Conservation (phyloP, 2,113 vertebrate species). For the Chinchilla lanigera region DNA sequence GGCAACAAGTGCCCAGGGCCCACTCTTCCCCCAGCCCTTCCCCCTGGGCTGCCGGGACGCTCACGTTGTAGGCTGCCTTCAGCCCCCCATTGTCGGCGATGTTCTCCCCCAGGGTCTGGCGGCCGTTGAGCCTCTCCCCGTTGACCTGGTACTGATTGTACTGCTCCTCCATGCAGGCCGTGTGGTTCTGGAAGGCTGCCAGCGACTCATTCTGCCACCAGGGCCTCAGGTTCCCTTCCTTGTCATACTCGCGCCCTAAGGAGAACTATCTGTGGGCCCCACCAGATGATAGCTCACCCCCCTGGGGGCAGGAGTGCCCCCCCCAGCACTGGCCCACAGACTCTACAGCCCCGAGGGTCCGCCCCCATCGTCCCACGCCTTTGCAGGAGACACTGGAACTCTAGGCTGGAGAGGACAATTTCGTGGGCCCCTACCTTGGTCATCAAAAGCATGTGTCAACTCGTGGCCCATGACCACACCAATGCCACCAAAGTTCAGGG, state of each 20-base stretch:
- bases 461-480: conserved; percentile 99
- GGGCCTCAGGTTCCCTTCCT: conserved; percentile 95
- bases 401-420: background rate
- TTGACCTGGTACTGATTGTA: conserved; percentile 93
- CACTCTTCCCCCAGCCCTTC: background rate
- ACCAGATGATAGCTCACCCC: background rate
- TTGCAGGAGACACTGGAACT: background rate
- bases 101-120: conserved; percentile 97
- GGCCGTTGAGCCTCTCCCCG: conserved; percentile 94
- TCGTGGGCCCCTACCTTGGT: conserved; percentile 92
- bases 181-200: conserved; percentile 94
- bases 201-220: conserved; percentile 98
- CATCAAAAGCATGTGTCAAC: conserved; percentile 97
- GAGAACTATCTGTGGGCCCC: conserved; percentile 45
- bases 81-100: conserved; percentile 97
- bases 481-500: conserved; percentile 97
- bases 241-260: conserved; percentile 96
- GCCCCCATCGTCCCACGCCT: background rate
- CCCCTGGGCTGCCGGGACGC: conserved; percentile 24
- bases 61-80: conserved; percentile 96
- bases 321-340: background rate
- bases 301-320: background rate
- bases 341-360: background rate
- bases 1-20: background rate
- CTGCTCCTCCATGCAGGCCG: conserved; percentile 96